These are phyloP conservation scores for Penaeus indicus DNA, from an alignment of 1,140 invertebrate species.

Conservation along the genomic window DNA sequence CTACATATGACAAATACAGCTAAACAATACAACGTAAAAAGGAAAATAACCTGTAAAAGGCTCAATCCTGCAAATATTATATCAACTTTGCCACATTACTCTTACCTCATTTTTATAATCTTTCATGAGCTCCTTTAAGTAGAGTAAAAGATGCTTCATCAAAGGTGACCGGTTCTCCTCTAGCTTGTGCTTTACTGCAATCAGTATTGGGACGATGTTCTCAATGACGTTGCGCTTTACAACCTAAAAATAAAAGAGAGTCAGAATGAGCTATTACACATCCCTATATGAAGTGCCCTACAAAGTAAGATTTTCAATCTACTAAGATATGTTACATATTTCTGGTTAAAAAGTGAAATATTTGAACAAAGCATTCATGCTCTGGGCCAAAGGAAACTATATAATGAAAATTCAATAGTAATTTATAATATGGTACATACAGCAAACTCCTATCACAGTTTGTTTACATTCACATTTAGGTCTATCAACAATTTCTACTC, in stretches of 20 bases:
- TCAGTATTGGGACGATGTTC: slow-evolving; percentile 75
- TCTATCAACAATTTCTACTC: background rate
- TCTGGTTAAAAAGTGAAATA: no score
- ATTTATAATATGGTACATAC: no score
- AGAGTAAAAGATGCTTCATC: slow-evolving; percentile 70
- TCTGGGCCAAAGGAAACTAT: no score
- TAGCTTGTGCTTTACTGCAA: slow-evolving; percentile 74
- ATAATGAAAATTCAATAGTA: no score
- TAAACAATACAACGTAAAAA: background rate
- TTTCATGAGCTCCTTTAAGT: slow-evolving; percentile 74
- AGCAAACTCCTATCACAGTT: no score
- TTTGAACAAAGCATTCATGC: no score
- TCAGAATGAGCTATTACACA: slow-evolving; percentile 28
- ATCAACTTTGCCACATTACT: slow-evolving; percentile 65
- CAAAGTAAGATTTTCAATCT: no score
- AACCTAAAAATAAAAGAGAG: slow-evolving; percentile 67
- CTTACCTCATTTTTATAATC: slow-evolving; percentile 75
- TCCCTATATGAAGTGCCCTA: background rate
- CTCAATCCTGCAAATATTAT: background rate
- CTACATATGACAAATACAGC: no score
- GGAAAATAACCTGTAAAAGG: background rate
- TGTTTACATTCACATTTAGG: background rate
- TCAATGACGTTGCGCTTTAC: slow-evolving; percentile 75
- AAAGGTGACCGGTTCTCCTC: slow-evolving; percentile 69
- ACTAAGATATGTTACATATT: no score